Percentiles rank a stretch among this genome's conserved stretches.
Conservation (phyloP, 2,888 invertebrate species). For the Sarcophaga caerulescens region DNA sequence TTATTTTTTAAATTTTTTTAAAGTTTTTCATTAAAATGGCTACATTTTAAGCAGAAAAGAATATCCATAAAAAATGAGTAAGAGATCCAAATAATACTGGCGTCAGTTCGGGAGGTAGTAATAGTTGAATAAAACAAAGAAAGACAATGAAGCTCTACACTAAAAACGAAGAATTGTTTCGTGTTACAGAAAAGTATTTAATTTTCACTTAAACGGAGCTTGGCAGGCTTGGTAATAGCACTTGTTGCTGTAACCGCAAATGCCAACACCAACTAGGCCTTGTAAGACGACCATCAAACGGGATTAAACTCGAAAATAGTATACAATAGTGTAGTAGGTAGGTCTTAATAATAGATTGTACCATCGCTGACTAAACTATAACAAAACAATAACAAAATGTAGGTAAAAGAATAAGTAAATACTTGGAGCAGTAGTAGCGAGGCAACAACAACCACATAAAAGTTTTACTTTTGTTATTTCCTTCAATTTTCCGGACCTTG, state of each 20-base stretch:
- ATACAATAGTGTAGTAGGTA: slow-evolving; percentile 3
- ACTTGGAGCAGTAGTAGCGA: background rate
- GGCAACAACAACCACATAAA: background rate
- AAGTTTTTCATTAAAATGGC: slow-evolving; percentile 13
- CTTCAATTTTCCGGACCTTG: slow-evolving; percentile 28
- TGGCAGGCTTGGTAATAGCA: slow-evolving; percentile 20
- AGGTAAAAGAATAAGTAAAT: background rate
- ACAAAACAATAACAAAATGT: background rate
- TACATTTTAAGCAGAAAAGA: background rate
- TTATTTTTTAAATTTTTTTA: slow-evolving; percentile 8
- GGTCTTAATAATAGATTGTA: slow-evolving; percentile 18
- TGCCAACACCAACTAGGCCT: background rate
- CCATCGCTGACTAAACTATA: background rate
- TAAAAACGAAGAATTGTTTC: slow-evolving; percentile 31
- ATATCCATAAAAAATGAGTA: background rate
- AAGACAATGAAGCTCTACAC: slow-evolving; percentile 23
- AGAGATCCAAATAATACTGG: background rate
- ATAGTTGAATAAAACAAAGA: slow-evolving; percentile 16
- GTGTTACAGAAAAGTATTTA: slow-evolving; percentile 42
- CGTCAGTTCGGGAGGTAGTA: background rate
- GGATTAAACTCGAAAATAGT: slow-evolving; percentile 9
- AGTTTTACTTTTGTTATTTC: slow-evolving; percentile 32
- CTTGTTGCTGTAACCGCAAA: slow-evolving; percentile 35
- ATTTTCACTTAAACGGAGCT: background rate
- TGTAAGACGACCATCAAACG: background rate